phyloP scores from a whole-genome alignment of 2,888 invertebrate species.

The Acleris laterana region DNA sequence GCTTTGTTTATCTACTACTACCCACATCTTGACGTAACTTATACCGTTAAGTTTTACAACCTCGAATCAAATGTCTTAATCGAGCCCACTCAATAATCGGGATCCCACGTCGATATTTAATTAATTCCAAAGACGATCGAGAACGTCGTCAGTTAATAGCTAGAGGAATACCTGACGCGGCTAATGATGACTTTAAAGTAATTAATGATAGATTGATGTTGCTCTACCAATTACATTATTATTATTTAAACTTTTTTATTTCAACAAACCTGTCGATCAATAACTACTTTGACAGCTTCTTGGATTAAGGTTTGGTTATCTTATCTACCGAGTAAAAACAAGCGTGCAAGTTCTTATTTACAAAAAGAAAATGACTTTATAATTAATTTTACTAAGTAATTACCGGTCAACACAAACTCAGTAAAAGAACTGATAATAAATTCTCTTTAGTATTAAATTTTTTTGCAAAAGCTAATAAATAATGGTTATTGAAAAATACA shows the following conservation, averaged over 20 bases:
- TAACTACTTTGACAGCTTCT: no score
- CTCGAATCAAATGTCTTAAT: slow-evolving; percentile 35
- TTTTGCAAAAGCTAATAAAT: no score
- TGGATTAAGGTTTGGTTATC: no score
- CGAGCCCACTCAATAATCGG: slow-evolving; percentile 24
- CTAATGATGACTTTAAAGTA: slow-evolving; percentile 16
- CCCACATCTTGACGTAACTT: slow-evolving; percentile 28
- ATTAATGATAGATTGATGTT: not conserved
- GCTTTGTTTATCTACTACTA: slow-evolving; percentile 20
- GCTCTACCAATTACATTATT: not conserved
- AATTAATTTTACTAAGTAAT: no score
- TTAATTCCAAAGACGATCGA: slow-evolving; percentile 29
- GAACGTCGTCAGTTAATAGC: slow-evolving; percentile 21
- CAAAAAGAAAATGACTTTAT: no score
- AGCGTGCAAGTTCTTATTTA: no score
- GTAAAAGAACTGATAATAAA: no score
- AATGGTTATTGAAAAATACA: no score
- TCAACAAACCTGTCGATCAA: no score
- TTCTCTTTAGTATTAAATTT: no score
- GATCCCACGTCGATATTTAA: slow-evolving; percentile 17
- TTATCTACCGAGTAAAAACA: no score
- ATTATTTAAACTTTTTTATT: not conserved
- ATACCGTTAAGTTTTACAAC: slow-evolving; percentile 28
- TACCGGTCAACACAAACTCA: no score
- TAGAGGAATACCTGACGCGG: slow-evolving; percentile 7